Conservation (phyloP, 2,888 invertebrate species). For the Acronicta alni region DNA sequence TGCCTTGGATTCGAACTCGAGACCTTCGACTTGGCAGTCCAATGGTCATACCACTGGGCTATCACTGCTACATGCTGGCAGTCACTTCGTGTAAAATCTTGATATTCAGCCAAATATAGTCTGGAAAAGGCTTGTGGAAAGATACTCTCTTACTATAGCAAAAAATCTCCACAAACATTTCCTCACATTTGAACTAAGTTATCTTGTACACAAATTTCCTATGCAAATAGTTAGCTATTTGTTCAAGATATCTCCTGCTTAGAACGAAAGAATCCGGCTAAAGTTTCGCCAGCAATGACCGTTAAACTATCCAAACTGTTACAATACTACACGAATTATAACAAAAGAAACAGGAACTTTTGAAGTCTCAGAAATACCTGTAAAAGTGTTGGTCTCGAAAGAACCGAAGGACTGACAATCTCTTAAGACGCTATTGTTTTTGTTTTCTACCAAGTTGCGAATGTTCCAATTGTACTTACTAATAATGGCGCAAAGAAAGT, state of each 20-base stretch:
- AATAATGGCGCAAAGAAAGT: conserved; percentile 24
- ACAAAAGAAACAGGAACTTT: conserved; percentile 32
- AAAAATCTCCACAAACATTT: background rate
- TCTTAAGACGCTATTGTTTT: conserved; percentile 35
- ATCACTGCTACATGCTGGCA: too few species aligned
- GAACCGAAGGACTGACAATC: conserved; percentile 21
- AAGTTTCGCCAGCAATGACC: conserved; percentile 34
- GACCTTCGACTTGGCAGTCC: too few species aligned
- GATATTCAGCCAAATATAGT: too few species aligned
- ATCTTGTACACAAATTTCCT: conserved; percentile 14
- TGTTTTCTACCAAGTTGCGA: conserved; percentile 33
- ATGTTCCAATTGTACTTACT: conserved; percentile 17
- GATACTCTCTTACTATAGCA: background rate
- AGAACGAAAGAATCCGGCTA: conserved; percentile 35
- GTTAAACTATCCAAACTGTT: conserved; percentile 49
- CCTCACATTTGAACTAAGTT: background rate
- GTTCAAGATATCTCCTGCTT: conserved; percentile 20
- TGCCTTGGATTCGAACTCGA: too few species aligned
- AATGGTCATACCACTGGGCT: too few species aligned
- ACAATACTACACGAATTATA: conserved; percentile 43
- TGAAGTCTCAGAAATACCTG: conserved; percentile 47
- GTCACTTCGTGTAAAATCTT: too few species aligned
- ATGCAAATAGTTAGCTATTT: conserved; percentile 39
- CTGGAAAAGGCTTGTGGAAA: too few species aligned
- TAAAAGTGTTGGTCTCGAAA: conserved; percentile 34